Evolutionary conservation across 1,140 invertebrate species (phyloP).

Genomic region (Saccostrea glomerata): DNA sequence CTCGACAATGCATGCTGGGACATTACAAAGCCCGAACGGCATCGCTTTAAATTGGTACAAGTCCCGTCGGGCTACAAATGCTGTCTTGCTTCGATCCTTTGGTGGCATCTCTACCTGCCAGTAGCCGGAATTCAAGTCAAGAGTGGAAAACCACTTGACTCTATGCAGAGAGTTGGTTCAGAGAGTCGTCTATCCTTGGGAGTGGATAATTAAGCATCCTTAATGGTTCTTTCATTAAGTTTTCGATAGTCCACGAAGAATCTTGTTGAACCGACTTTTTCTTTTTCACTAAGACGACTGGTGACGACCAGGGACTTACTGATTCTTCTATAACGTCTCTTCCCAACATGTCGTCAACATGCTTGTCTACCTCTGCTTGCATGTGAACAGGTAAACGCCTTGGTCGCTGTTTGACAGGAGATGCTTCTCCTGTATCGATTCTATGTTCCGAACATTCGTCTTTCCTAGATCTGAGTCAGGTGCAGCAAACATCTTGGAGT

Average conservation of each 20-base stretch:
- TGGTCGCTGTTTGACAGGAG: conserved; percentile 50
- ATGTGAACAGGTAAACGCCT: conserved; percentile 49
- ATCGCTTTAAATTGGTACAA: not conserved
- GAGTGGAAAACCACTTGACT: conserved; percentile 2
- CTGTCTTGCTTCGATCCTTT: not conserved
- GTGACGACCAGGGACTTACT: conserved; percentile 55
- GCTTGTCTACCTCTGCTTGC: conserved; percentile 42
- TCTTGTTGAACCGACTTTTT: conserved; percentile 42
- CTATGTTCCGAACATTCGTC: conserved; percentile 49
- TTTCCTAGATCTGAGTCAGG: conserved; percentile 53
- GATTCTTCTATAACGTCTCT: conserved; percentile 55
- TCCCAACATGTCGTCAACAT: conserved; percentile 52
- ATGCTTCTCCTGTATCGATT: conserved; percentile 52
- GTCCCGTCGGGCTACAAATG: not conserved
- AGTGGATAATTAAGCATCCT: conserved; percentile 52
- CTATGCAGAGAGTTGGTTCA: conserved; percentile 44
- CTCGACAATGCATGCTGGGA: conserved; percentile 1
- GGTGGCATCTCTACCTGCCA: not conserved
- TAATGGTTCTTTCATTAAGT: conserved; percentile 44
- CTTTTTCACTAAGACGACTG: conserved; percentile 52
- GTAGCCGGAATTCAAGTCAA: not conserved
- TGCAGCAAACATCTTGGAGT: conserved; percentile 10
- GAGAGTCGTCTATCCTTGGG: conserved; percentile 41
- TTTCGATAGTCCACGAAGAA: conserved; percentile 45
- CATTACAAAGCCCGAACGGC: not conserved